Base-by-base conservation (phyloP, 1,140 invertebrate genomes). In the Bombus vancouverensis region DNA sequence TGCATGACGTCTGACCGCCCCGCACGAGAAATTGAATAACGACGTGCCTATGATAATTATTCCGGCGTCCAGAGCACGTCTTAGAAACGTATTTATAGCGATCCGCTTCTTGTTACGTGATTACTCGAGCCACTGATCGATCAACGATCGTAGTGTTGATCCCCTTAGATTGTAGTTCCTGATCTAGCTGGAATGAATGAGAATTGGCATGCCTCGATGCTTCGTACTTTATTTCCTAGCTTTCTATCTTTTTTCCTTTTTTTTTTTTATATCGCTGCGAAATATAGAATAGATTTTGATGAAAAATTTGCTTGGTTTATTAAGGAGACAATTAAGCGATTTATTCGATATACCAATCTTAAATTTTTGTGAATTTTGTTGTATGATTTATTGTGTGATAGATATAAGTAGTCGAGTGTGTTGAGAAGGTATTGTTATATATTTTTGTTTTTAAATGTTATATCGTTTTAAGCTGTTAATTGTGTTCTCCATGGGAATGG, bases 21-120 rank as follows among this genome's bases (percentile, higher is more conserved):
- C 34, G 81, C 81, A 84, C 53, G 83, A 84, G 82, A 62, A 79
- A 84, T 84, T 72, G 75, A 79, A 79, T 72, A 79, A 84, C 57
- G 75, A 84, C 83, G 75, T 79, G 66, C 32, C 83, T 47, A 84
- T 62, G 66, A 84, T 79, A 79, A 84, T 84, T 84, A 77, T 65
- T n/a, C 37, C 42, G 73, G 73, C 44, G 65, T 57, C 44, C 82
- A 78, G 74, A 57, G 74, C 74, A 53, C 74, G 74, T 83, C 82
- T 71, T 78, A 47, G 37, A 83, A 59, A 34, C 44, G 68, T 75
- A 76, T 68, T 70, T 77, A 39, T 68, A 68, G 74, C 34, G 18
- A 57, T 32, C 34, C 34, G 34, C 12, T 22, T 57, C 12, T 53
- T n/a, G 25, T 34, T 59, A 37, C 74, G 53, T 12, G 74, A 57